phyloP scores from a whole-genome alignment of 2,888 invertebrate genomes.

The Apodemia hepburni region DNA sequence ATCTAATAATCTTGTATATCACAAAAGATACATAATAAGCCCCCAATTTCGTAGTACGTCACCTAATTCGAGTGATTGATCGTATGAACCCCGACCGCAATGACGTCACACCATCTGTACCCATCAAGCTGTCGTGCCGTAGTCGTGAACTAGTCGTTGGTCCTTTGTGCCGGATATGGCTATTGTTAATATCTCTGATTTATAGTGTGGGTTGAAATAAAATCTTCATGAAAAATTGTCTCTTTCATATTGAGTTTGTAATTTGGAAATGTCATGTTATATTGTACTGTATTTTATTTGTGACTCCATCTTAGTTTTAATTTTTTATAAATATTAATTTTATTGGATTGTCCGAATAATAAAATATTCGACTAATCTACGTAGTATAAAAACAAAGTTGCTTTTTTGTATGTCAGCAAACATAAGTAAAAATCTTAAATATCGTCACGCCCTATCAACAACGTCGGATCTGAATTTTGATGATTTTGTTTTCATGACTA shows the following conservation, averaged over 20 bases:
- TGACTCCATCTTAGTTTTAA: no score
- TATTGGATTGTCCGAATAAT: no score
- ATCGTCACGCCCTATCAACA: no score
- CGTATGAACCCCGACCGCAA: constrained; percentile 20
- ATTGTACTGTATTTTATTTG: no score
- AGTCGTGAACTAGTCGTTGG: constrained; percentile 27
- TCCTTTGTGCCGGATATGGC: constrained; percentile 32
- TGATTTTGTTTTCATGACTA: no score
- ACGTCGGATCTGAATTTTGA: no score
- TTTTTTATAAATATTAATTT: no score
- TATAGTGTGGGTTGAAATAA: constrained; percentile 31
- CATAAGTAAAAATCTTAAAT: no score
- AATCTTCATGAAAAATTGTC: constrained; percentile 12
- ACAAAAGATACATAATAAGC: constrained; percentile 24
- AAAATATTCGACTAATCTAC: no score
- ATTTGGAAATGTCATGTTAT: not conserved
- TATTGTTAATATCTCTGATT: constrained; percentile 40
- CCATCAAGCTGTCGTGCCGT: constrained; percentile 34
- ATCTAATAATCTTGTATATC: not conserved
- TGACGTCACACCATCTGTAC: constrained; percentile 38
- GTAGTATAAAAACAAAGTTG: no score
- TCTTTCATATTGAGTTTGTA: not conserved
- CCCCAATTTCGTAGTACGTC: constrained; percentile 28
- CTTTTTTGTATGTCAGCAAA: no score
- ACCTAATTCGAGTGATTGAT: constrained; percentile 32